Evolutionary conservation across 64 coral and sea anemone genomes (phyloP).

Genomic region (Exaiptasia diaphana): DNA sequence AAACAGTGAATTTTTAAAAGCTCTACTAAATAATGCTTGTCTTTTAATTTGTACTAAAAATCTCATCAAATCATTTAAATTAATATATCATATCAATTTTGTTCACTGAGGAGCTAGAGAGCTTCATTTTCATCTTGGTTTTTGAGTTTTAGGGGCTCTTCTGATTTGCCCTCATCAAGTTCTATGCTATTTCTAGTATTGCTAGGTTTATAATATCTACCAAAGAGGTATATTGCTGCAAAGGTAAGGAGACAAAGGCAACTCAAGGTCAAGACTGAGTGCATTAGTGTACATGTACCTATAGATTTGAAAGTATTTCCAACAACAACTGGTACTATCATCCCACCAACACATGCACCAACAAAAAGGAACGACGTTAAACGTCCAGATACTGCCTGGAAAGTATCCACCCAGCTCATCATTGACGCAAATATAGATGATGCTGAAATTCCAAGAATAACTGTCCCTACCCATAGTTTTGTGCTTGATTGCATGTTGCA

Average conservation of each 20-base stretch:
- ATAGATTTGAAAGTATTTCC: slow-evolving; percentile 37
- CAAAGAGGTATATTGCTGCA: neutral
- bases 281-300: slow-evolving; percentile 38
- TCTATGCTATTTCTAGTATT: neutral
- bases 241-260: slow-evolving; percentile 5
- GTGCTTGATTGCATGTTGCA: slow-evolving; percentile 1
- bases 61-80: no score
- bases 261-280: slow-evolving; percentile 26
- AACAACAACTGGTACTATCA: slow-evolving; percentile 75
- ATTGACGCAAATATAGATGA: slow-evolving; percentile 76
- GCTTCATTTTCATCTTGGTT: slow-evolving; percentile 15
- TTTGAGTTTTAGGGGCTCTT: neutral
- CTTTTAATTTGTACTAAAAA: no score
- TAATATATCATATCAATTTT: no score
- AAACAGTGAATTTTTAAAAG: no score
- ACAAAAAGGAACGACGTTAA: slow-evolving; percentile 77
- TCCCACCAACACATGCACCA: slow-evolving; percentile 72
- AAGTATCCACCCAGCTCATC: slow-evolving; percentile 70
- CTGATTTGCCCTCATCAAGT: neutral
- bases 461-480: slow-evolving; percentile 74
- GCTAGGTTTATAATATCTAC: slow-evolving; percentile 7
- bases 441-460: slow-evolving; percentile 71
- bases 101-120: slow-evolving; percentile 21
- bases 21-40: no score
- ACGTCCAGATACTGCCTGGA: slow-evolving; percentile 70